Evolutionary conservation across 1,140 invertebrate genomes (phyloP).

Genomic region (Wiebesia pumilae): DNA sequence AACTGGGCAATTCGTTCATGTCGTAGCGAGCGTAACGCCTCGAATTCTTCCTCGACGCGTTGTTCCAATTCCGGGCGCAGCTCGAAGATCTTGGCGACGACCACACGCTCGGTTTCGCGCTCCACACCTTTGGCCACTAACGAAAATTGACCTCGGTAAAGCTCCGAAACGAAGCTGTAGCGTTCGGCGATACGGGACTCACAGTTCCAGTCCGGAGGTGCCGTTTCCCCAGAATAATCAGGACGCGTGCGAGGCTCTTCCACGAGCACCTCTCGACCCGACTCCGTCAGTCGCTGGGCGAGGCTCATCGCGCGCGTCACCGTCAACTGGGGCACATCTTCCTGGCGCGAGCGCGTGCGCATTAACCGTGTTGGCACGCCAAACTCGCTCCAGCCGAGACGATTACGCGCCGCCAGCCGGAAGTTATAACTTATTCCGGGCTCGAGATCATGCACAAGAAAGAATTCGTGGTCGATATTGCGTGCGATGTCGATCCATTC

Average conservation of each 20-base stretch:
- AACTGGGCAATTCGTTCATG: conserved; percentile 90
- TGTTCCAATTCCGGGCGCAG: conserved; percentile 80
- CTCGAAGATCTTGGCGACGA: conserved; percentile 88
- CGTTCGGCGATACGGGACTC: conserved; percentile 81
- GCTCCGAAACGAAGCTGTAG: conserved; percentile 89
- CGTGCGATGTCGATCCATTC: conserved; percentile 91
- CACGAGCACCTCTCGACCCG: conserved; percentile 81
- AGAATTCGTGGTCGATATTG: conserved; percentile 96
- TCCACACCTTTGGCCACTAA: conserved; percentile 89
- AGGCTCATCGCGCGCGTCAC: conserved; percentile 88
- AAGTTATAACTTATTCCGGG: conserved; percentile 91
- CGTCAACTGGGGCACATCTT: conserved; percentile 82
- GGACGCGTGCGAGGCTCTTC: conserved; percentile 78
- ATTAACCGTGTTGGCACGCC: conserved; percentile 83
- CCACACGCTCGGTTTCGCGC: conserved; percentile 81
- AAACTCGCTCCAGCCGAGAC: conserved; percentile 93
- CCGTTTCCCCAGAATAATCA: conserved; percentile 84
- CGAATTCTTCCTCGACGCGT: conserved; percentile 81
- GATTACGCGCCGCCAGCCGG: conserved; percentile 90
- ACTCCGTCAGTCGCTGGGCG: conserved; percentile 88
- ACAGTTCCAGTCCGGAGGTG: conserved; percentile 83
- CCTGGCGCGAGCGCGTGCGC: conserved; percentile 78
- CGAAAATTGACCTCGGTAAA: conserved; percentile 88
- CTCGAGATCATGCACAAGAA: conserved; percentile 85
- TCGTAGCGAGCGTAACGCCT: conserved; percentile 84